Percentiles rank a stretch among this genome's conserved stretches.
Evolutionary conservation across 2,113 vertebrate species (phyloP).

Genomic region (Arizona elegans): DNA sequence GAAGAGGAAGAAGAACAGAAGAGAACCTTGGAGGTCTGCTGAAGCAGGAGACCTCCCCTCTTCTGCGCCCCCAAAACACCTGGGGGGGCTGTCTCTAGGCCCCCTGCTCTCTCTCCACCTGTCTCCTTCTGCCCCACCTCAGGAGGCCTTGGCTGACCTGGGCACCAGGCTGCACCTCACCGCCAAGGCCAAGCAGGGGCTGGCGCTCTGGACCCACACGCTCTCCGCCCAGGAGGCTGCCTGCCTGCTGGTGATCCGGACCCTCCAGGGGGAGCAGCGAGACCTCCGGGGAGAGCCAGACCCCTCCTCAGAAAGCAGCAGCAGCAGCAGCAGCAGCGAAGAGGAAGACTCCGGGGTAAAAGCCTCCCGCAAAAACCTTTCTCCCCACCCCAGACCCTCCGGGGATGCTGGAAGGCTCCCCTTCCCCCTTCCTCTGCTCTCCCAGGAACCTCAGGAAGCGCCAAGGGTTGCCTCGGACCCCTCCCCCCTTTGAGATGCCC

Average conservation of each 20-base stretch:
- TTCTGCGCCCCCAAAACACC: background rate
- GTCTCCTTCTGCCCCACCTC: background rate
- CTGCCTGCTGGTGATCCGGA: constrained; percentile 69
- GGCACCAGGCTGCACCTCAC: constrained; percentile 71
- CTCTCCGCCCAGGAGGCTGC: constrained; percentile 75
- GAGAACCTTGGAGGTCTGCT: no score
- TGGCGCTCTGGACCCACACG: constrained; percentile 75
- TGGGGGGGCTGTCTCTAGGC: background rate
- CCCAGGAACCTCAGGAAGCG: no score
- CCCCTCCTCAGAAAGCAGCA: constrained; percentile 27
- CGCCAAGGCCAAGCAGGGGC: constrained; percentile 75
- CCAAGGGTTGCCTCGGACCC: no score
- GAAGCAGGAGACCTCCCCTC: no score
- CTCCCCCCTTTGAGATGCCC: no score
- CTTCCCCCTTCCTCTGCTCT: no score
- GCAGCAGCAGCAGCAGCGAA: constrained; percentile 30
- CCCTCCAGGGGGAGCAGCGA: constrained; percentile 67
- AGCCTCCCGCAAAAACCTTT: background rate
- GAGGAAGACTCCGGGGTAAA: constrained; percentile 15
- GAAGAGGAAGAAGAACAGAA: no score
- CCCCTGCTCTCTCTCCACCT: background rate
- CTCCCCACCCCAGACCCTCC: background rate
- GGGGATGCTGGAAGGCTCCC: background rate
- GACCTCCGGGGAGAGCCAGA: constrained; percentile 7
- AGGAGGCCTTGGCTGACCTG: constrained; percentile 85